Evolutionary conservation across 2,888 invertebrate genomes (phyloP).

Genomic region (Pandemis cinnamomeana): DNA sequence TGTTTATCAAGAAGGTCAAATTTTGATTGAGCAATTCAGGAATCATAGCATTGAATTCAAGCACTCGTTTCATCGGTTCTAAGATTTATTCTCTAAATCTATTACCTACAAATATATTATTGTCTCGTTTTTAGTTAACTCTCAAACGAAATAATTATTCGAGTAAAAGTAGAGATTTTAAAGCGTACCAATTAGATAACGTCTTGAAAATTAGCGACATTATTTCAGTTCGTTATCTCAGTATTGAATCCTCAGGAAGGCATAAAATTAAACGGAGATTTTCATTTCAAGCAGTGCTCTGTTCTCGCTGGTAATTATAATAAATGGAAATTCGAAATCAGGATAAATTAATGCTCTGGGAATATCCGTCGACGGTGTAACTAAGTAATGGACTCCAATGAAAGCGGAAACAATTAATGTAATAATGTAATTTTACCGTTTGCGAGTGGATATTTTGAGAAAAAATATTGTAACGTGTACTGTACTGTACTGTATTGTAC

Average conservation of each 20-base stretch:
- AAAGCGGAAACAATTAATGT: slow-evolving; percentile 17
- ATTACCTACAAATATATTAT: not conserved
- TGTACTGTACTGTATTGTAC: too few species aligned
- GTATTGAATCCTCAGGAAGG: slow-evolving; percentile 19
- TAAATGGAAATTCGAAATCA: slow-evolving; percentile 21
- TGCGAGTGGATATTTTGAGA: not conserved
- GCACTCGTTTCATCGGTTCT: not conserved
- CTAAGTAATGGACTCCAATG: slow-evolving; percentile 5
- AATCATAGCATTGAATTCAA: too few species aligned
- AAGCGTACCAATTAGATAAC: not conserved
- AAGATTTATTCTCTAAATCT: not conserved
- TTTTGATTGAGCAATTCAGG: too few species aligned
- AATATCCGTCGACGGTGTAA: slow-evolving; percentile 6
- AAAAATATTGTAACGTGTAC: not conserved
- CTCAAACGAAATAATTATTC: not conserved
- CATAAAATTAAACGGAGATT: slow-evolving; percentile 22
- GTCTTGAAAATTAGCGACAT: not conserved
- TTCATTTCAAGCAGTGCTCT: slow-evolving; percentile 8
- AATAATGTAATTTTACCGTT: not conserved
- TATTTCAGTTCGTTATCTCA: slow-evolving; percentile 20
- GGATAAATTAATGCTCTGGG: slow-evolving; percentile 16
- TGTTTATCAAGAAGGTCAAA: too few species aligned
- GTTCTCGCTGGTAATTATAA: slow-evolving; percentile 15
- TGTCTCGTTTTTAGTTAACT: not conserved
- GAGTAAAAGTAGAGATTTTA: not conserved